Base-by-base conservation (phyloP, 2,797 vertebrate genomes). In the Acestrorhynchus altus region DNA sequence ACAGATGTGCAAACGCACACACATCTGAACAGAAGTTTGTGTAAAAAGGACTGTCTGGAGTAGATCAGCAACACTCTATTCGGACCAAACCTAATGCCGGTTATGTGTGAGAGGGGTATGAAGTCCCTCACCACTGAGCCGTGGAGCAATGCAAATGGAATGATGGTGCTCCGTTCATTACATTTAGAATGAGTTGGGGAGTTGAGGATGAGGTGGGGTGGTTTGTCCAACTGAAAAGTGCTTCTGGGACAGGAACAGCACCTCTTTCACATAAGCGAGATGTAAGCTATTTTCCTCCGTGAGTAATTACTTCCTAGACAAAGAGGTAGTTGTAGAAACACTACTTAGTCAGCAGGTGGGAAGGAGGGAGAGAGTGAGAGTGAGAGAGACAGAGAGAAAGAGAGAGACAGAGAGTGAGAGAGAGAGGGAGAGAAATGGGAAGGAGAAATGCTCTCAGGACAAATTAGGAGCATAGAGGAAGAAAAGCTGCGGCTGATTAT, bases 401-500 rank as follows among this genome's bases (percentile, higher is more conserved):
- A n/a, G n/a, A n/a, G n/a, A n/a, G n/a, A n/a, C 2, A 35, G 31
- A 6, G 31, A 35, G 31, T 2, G 2, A 6, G 31, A 35, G 13
- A 49, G 31, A 65, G 0, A 67, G 28, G 63, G 42, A 74, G 16
- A 63, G 75, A 78, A 22, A 13, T 24, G 59, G n/a, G 35, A 26
- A 67, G 15, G 49, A 16, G 76, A 76, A 79, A 22, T 71, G 49
- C 35, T 66, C 68, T 46, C 54, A 24, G 42, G 35, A 66, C 72
- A 59, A 74, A 85, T 68, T 81, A 81, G 67, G 22, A 12, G 54
- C 49, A 71, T 28, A 77, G 64, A 54, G 67, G 35, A 44, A 83
- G 10, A 59, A 60, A 59, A 61, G 35, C 69, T 72, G 59, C 68
- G 65, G 63, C 81, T 90, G 81, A 89, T 87, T 87, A 88, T 90